Percentiles rank a stretch among this genome's conserved stretches.
phyloP scores from a whole-genome alignment of 2,113 vertebrate species.

The human region DNA sequence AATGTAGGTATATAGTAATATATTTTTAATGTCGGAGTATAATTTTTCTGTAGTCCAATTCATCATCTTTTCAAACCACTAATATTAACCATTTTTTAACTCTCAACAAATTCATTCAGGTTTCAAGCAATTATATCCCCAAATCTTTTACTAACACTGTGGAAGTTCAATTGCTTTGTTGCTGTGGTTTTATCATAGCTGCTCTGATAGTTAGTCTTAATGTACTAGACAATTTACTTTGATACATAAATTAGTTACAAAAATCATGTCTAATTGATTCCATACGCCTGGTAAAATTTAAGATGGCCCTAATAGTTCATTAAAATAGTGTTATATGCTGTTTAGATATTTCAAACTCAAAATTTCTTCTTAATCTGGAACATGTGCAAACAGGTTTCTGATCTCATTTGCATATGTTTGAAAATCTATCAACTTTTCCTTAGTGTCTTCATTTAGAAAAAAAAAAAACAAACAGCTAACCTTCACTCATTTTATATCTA shows the following conservation, averaged over 20 bases:
- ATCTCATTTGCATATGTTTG: neutral
- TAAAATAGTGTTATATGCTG: neutral
- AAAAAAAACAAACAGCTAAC: neutral
- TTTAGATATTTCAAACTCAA: slow-evolving; percentile 15
- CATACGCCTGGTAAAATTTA: neutral
- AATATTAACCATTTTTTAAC: neutral
- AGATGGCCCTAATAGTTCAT: neutral
- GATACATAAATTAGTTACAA: neutral
- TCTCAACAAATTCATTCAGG: neutral
- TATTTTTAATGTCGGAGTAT: neutral
- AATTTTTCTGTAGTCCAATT: neutral
- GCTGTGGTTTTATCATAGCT: neutral
- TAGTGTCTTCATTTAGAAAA: neutral
- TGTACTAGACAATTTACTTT: neutral
- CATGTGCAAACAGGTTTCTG: neutral
- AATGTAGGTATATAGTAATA: neutral
- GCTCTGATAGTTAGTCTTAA: neutral
- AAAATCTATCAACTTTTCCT: neutral
- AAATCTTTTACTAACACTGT: neutral
- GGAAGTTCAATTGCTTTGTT: neutral
- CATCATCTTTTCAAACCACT: neutral
- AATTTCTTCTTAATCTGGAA: slow-evolving; percentile 4
- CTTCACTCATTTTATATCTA: neutral
- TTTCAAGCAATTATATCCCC: neutral
- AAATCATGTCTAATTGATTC: neutral